Percentiles rank a stretch among this genome's conserved stretches.
These are phyloP conservation scores for Caenorhabditis sinica DNA, from an alignment of 2,888 invertebrate species.

Conservation along the genomic window DNA sequence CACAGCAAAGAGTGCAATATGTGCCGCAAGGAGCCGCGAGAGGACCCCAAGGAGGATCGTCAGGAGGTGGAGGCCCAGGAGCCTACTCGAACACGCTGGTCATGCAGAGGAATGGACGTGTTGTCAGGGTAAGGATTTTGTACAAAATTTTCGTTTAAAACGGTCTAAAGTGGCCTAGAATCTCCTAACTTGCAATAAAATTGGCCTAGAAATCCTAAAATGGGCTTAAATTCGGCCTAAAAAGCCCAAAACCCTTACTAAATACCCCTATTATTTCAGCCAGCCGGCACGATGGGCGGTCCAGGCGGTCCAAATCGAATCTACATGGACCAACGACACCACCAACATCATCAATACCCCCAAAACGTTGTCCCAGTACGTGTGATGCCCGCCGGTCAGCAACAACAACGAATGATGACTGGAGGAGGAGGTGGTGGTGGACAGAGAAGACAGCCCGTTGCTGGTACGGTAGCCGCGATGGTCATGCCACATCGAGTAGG, in stretches of 20 bases:
- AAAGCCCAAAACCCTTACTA: not conserved
- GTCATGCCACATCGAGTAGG: conserved; percentile 38
- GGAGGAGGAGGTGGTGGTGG: too few species aligned
- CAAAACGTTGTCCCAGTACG: conserved; percentile 47
- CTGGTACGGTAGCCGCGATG: conserved; percentile 65
- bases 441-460: conserved; percentile 45
- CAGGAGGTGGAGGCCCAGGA: conserved; percentile 1
- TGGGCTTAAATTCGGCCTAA: not conserved
- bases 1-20: conserved; percentile 42
- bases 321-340: conserved; percentile 16
- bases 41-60: not conserved
- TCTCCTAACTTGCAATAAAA: too few species aligned
- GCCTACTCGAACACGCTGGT: conserved; percentile 36
- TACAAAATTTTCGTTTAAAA: not conserved
- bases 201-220: too few species aligned
- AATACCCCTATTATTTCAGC: conserved; percentile 7
- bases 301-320: conserved; percentile 20
- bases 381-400: conserved; percentile 49
- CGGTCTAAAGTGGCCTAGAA: too few species aligned
- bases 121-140: conserved; percentile 25
- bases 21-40: conserved; percentile 4
- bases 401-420: conserved; percentile 28
- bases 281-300: conserved; percentile 20
- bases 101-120: conserved; percentile 29
- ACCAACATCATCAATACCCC: conserved; percentile 28